Evolutionary conservation across 1,140 invertebrate species (phyloP).

Genomic region (Zaprionus tsacasi): DNA sequence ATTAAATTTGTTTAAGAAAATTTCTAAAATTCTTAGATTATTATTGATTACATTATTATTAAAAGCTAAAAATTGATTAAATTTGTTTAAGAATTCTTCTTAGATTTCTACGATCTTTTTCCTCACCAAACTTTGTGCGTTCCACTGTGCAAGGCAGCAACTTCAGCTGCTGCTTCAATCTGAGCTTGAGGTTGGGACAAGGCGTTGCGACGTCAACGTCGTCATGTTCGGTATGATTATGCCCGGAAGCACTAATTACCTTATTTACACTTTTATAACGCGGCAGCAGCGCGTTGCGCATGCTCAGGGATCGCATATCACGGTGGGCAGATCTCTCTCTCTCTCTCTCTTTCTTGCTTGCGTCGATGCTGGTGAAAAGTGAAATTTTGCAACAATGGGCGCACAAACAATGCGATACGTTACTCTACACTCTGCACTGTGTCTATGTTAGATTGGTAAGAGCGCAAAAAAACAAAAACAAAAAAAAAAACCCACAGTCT

Average conservation of each 20-base stretch:
- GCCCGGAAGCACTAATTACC: slow-evolving; percentile 82
- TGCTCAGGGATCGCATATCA: slow-evolving; percentile 53
- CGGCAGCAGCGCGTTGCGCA: slow-evolving; percentile 61
- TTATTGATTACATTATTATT: too few species aligned
- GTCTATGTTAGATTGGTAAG: slow-evolving; percentile 3
- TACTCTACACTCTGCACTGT: not conserved
- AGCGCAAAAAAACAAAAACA: too few species aligned
- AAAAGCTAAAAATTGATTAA: too few species aligned
- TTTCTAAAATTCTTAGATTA: too few species aligned
- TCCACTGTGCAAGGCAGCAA: slow-evolving; percentile 32
- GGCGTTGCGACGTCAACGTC: slow-evolving; percentile 55
- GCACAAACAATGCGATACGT: not conserved
- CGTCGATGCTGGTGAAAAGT: slow-evolving; percentile 62
- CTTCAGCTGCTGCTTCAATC: slow-evolving; percentile 24
- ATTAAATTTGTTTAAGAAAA: too few species aligned
- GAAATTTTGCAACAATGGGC: slow-evolving; percentile 50
- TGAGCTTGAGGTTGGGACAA: slow-evolving; percentile 13
- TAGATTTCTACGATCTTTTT: too few species aligned
- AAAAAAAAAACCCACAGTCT: slow-evolving; percentile 31
- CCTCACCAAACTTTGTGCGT: not conserved
- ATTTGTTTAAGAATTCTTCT: too few species aligned
- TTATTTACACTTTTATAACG: slow-evolving; percentile 83
- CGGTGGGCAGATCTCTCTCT: not conserved
- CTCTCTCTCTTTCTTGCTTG: slow-evolving; percentile 23
- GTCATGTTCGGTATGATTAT: slow-evolving; percentile 79